Evolutionary conservation across 64 coral and sea anemone species (phyloP), one percentile per base, ranked within the genome.

Genomic region (Cladopsammia gracilis): DNA sequence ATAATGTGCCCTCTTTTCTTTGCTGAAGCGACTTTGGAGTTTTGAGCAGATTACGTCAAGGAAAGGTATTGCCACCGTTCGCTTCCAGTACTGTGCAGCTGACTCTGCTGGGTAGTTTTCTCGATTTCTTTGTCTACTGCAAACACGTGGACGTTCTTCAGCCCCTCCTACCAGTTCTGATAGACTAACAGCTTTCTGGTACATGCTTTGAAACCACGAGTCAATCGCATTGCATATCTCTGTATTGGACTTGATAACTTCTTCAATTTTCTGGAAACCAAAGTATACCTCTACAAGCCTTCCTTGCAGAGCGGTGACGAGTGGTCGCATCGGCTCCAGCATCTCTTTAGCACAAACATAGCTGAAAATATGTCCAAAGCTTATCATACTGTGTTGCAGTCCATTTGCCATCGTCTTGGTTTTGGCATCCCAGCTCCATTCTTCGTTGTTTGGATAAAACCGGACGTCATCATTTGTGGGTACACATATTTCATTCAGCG

Each of bases 241-340:
- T 11, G 70, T 72, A 82, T 85, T 85, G 69, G 53, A 58, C 4
- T 79, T 83, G 71, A 58, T 92, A 67, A 84, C 52, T 73, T 91
- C 70, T 73, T 92, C 78, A 45, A 84, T 65, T 66, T 93, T 93
- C 85, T 93, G 44, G 91, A 79, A 93, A 73, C 83, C 73, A 88
- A 87, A 80, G 70, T 72, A 93, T 62, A 93, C 84, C 67, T 87
- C 91, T 12, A 93, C 82, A 69, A 79, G 34, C 11, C 23, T 48
- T 59, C 91, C 91, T 93, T 88, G 91, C 50, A 93, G 85, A 69
- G 84, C 11, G 57, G 64, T 79, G 67, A 93, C 91, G 24, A 88
- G 71, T 80, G 91, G 83, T 68, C 78, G 44, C 91, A 93, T 79
- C 53, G 84, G 91, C 75, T 88, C 90, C 81, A 92, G 90, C 77